Evolutionary conservation across 2,113 vertebrate species (phyloP), one percentile per base, ranked within the genome.

Genomic region (Tiliqua scincoides): DNA sequence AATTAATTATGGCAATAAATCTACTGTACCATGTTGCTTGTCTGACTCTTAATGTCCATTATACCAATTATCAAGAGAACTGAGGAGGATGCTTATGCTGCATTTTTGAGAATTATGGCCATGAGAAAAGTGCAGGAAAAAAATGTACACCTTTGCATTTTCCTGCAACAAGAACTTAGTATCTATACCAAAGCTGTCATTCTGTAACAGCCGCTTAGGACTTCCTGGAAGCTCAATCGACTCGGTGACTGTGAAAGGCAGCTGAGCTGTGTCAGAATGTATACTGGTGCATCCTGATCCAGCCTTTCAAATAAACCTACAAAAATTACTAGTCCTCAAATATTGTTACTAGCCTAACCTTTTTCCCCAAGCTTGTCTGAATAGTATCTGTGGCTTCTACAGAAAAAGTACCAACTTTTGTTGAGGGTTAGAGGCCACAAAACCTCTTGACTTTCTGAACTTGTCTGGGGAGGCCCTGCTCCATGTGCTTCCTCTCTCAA

Each of bases 1-100:
- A 93, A 96, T 96, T 93, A 94, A 68, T 80, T 93, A 27, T 14
- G 89, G 92, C 89, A 95, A 94, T 95, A 96, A 95, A 95, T 93
- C 85, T 35, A 80, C 87, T 77, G 75, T 65, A 78, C 83, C 89
- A 48, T 62, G 4, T 88, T 94, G 80, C 79, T 88, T 91, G 61
- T 91, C 80, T 85, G 88, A 93, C 87, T 95, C 93, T 95, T 93
- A 95, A 85, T 74, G 88, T 93, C 95, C 94, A 96, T 96, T 96
- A 96, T 93, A 88, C 72, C 85, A 90, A 95, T 96, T 95, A 91
- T 85, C 89, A 89, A 75, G 63, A 94, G 88, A 93, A 90, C 61
- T 27, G 5, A 2, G 68, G 79, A 91, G 88, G 88, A 89, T 80
- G 90, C 93, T 93, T 93, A 91, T 9, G 9, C 80, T 89, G 90